phyloP scores from a whole-genome alignment of 2,113 vertebrate species.

The Gopherus flavomarginatus region DNA sequence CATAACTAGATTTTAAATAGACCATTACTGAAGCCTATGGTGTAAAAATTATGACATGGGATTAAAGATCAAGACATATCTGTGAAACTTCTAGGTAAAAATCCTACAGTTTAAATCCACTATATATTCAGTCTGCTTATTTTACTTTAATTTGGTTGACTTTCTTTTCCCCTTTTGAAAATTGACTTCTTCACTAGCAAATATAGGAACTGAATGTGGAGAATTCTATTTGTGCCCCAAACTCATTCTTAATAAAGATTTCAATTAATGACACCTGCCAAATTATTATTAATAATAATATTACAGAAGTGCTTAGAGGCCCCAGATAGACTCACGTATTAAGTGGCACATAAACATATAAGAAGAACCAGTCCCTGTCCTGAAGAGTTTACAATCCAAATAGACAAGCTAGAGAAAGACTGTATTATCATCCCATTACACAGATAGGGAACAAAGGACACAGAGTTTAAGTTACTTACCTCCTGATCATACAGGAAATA shows the following conservation, averaged over 20 bases:
- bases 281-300: neutral
- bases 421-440: neutral
- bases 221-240: neutral
- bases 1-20: neutral
- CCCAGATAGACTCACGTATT: neutral
- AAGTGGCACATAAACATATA: neutral
- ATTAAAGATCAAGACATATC: neutral
- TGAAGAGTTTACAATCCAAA: neutral
- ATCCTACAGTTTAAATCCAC: neutral
- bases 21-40: fast-evolving
- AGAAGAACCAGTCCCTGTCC: neutral
- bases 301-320: neutral
- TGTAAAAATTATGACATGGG: neutral
- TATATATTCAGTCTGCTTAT: neutral
- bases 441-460: neutral
- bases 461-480: neutral
- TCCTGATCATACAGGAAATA: neutral
- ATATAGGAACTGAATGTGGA: neutral
- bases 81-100: neutral
- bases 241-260: neutral
- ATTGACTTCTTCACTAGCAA: neutral
- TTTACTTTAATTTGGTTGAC: neutral
- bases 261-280: neutral
- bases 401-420: neutral
- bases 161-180: neutral